Evolutionary conservation across 2,888 invertebrate genomes (phyloP).

Genomic region (Ennomos fuscantarius): DNA sequence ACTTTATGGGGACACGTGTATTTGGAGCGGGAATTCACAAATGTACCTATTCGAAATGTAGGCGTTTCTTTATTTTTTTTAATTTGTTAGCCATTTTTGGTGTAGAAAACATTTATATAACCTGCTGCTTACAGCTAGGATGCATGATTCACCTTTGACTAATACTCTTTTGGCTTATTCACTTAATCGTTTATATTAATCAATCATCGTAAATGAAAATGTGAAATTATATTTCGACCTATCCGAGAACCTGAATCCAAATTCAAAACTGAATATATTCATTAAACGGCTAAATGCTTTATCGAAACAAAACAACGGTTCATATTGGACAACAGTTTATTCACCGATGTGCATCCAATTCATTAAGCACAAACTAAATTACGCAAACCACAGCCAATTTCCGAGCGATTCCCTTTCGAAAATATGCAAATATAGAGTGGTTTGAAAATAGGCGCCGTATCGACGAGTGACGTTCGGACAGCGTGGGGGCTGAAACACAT

Average conservation of each 20-base stretch:
- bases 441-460: conserved; percentile 48
- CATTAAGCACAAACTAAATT: conserved; percentile 44
- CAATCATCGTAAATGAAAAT: too few relatives aligned
- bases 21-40: conserved; percentile 37
- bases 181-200: too few relatives aligned
- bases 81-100: too few relatives aligned
- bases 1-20: conserved; percentile 62
- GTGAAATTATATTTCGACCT: too few relatives aligned
- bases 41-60: neutral
- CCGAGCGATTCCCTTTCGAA: conserved; percentile 45
- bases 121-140: too few relatives aligned
- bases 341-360: conserved; percentile 43
- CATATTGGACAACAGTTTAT: conserved; percentile 36
- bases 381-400: conserved; percentile 51
- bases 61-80: neutral
- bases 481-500: conserved; percentile 44
- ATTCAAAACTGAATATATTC: conserved; percentile 7
- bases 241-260: conserved; percentile 1
- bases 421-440: conserved; percentile 52
- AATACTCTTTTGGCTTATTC: too few relatives aligned
- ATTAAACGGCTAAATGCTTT: conserved; percentile 19
- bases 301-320: conserved; percentile 34
- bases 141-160: too few relatives aligned
- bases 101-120: too few relatives aligned
- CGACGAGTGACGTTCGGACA: conserved; percentile 35